A percentile compares a stretch with the other conserved stretches of the same genome.
phyloP scores from a whole-genome alignment of 2,797 vertebrate genomes.

The Cryptoblepharus egeriae region DNA sequence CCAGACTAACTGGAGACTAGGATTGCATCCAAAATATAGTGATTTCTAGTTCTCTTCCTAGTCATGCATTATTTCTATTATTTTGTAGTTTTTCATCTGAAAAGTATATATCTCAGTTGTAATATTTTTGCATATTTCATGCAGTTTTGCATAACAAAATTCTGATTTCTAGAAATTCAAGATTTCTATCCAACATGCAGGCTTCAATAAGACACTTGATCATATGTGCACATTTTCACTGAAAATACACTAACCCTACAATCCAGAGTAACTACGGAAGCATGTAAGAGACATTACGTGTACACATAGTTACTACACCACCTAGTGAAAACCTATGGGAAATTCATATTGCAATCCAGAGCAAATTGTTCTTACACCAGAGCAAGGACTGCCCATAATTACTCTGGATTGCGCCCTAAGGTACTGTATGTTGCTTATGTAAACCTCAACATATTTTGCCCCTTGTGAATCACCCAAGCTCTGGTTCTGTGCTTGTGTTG shows the following conservation, averaged over 20 bases:
- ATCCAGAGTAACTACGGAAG: no score
- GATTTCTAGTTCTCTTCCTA: slow-evolving; percentile 59
- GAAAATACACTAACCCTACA: neutral
- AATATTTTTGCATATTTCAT: neutral
- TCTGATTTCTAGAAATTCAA: no score
- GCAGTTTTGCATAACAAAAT: neutral
- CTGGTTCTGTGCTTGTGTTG: neutral
- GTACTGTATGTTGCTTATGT: neutral
- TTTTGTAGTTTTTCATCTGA: slow-evolving; percentile 48
- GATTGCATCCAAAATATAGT: slow-evolving; percentile 46
- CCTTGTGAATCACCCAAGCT: neutral
- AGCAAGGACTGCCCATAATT: no score
- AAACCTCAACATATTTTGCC: neutral
- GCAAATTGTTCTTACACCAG: no score
- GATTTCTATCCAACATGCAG: neutral
- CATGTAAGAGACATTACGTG: no score
- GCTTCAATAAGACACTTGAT: neutral
- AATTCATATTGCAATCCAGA: no score
- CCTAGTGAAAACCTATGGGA: no score
- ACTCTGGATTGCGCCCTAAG: no score
- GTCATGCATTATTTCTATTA: slow-evolving; percentile 33
- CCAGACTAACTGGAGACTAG: no score
- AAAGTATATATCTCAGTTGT: slow-evolving; percentile 32
- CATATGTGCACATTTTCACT: neutral
- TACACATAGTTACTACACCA: no score